Evolutionary conservation across 1,140 invertebrate species (phyloP), one percentile per base, ranked within the genome.

Genomic region (Drosophila rufa): DNA sequence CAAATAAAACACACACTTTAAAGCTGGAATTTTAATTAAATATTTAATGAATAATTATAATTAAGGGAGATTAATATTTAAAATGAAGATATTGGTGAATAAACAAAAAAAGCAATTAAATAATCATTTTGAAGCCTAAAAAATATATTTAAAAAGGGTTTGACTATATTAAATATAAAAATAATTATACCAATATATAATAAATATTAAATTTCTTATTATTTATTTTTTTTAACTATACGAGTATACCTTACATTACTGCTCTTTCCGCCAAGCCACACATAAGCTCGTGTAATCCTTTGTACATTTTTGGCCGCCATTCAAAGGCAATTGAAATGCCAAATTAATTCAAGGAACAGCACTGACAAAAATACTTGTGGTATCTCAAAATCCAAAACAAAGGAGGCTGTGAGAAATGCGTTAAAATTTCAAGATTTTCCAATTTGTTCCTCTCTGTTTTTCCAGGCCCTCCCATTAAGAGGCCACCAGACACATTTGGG

Each of bases 301-400:
- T 27, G n/a, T 11, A 12, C 33, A 68, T 66, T 47, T 30, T 58
- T 85, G 75, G 65, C 74, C 40, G 51, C 58, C 55, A 53, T 53
- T 80, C 65, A 77, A 74, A 64, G 65, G 62, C 55, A 79, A 82
- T 75, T 75, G 62, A 75, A 79, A 68, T 58, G 19, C 38, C 50
- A 75, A 60, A 69, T 64, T 48, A 78, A 64, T 68, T 60, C 17
- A 27, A 25, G 38, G 2, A 0, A 22, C 12, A 33, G 14, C 55
- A 36, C 8, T 30, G 25, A 22, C 0, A 55, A 12, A 40, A 47
- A n/a, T 38, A 33, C 33, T 30, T 8, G 2, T 5, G 22, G 6
- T 6, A 22, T 22, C 19, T 2, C 19, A 22, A 22, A 25, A 25
- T 25, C 22, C 22, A 25, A 25, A 25, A 25, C 22, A 25, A 25